A percentile compares a stretch with the other conserved stretches of the same genome.
Evolutionary conservation across 2,113 vertebrate species (phyloP).

Genomic region (Sinocyclocheilus anshuiensis): DNA sequence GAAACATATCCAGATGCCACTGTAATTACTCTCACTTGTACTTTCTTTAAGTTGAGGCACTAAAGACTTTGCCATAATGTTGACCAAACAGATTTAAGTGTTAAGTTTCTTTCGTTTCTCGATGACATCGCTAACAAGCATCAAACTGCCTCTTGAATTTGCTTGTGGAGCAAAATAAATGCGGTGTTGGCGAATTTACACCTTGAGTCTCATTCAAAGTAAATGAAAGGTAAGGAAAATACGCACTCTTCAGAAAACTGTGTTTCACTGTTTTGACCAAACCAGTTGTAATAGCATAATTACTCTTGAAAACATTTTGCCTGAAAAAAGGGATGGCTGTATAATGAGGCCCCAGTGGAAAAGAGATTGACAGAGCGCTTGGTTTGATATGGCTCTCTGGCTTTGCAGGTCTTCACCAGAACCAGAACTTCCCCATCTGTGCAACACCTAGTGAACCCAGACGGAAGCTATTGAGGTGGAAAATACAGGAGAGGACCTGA

Average conservation of each 20-base stretch:
- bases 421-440: constrained; percentile 68
- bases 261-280: constrained; percentile 55
- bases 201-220: background rate
- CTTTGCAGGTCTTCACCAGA: constrained; percentile 55
- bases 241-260: background rate
- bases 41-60: constrained; percentile 17
- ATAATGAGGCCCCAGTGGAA: constrained; percentile 69
- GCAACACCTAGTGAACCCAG: constrained; percentile 59
- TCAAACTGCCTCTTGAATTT: constrained; percentile 26
- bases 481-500: constrained; percentile 72
- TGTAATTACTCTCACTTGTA: constrained; percentile 36
- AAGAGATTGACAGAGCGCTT: constrained; percentile 68
- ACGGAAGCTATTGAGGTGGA: constrained; percentile 74
- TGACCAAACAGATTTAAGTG: constrained; percentile 48
- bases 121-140: constrained; percentile 17
- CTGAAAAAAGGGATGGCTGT: constrained; percentile 46
- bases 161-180: constrained; percentile 15
- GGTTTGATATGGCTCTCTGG: constrained; percentile 25
- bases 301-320: constrained; percentile 61
- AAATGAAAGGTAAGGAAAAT: constrained; percentile 27
- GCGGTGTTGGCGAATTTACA: constrained; percentile 1
- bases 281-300: constrained; percentile 68
- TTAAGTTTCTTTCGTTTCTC: constrained; percentile 43
- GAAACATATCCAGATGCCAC: constrained; percentile 43
- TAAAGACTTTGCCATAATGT: constrained; percentile 39